Conservation (phyloP, 2,797 vertebrate species). For the Mastacembelus armatus region DNA sequence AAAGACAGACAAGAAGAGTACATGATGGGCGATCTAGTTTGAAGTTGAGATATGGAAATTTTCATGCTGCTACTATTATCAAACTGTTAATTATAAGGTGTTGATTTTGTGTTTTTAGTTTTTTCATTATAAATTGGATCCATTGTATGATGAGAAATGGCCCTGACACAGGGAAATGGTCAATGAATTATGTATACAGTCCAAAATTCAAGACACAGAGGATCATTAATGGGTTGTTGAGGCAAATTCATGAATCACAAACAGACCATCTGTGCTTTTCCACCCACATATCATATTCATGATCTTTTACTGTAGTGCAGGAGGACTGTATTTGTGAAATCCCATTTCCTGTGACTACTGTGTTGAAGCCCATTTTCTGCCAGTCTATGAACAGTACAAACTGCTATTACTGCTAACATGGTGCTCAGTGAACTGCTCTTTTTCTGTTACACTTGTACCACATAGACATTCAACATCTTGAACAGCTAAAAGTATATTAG, state of each 20-base stretch:
- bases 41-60: background rate
- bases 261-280: conserved; percentile 57
- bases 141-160: background rate
- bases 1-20: background rate
- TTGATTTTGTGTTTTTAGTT: background rate
- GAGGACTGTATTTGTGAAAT: conserved; percentile 47
- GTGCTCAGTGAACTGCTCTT: conserved; percentile 27
- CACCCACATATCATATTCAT: conserved; percentile 40
- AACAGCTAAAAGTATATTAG: no score
- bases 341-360: conserved; percentile 40
- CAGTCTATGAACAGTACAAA: conserved; percentile 16
- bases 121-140: background rate
- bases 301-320: conserved; percentile 34
- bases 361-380: conserved; percentile 48
- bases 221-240: conserved; percentile 28
- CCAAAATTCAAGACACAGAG: background rate
- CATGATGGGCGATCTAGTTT: background rate
- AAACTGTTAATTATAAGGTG: no score
- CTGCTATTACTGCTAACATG: conserved; percentile 26
- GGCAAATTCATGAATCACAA: conserved; percentile 45
- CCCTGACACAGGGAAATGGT: background rate
- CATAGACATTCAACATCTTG: no score
- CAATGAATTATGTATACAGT: background rate
- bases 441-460: background rate
- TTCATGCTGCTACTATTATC: background rate